These are phyloP conservation scores for Gibbula magus DNA, from an alignment of 2,888 invertebrate genomes.

Conservation along the genomic window DNA sequence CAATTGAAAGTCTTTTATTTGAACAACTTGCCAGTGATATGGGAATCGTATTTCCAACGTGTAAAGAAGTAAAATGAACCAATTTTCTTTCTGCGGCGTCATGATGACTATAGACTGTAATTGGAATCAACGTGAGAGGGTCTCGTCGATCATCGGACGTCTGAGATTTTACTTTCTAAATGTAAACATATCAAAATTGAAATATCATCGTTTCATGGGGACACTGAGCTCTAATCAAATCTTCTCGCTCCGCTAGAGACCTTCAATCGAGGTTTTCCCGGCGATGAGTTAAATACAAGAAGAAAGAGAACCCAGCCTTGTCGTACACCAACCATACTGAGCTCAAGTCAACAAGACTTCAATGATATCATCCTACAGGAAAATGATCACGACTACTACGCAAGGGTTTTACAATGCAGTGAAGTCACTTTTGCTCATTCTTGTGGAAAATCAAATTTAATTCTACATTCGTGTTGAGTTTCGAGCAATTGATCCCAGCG, in stretches of 20 bases:
- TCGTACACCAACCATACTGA: not conserved
- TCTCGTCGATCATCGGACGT: not conserved
- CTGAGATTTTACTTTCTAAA: not conserved
- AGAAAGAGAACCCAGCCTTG: not conserved
- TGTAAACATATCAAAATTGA: slow-evolving; percentile 7
- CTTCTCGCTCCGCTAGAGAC: not conserved
- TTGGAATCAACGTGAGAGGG: too few species aligned
- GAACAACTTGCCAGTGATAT: too few species aligned
- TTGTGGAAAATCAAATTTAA: slow-evolving; percentile 30
- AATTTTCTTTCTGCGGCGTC: too few species aligned
- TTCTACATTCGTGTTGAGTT: slow-evolving; percentile 12
- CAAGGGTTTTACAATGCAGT: slow-evolving; percentile 4
- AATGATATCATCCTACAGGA: not conserved
- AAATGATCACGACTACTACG: slow-evolving; percentile 7
- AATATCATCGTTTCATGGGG: not conserved
- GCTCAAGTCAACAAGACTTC: not conserved
- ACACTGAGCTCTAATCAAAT: not conserved
- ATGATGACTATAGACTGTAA: too few species aligned
- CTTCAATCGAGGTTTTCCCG: not conserved
- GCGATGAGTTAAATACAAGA: not conserved
- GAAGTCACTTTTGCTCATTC: slow-evolving; percentile 12
- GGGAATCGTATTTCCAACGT: too few species aligned
- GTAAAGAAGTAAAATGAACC: too few species aligned
- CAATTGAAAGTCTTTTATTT: too few species aligned
- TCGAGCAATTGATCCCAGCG: slow-evolving; percentile 7